Conservation (phyloP, 2,888 invertebrate species). For the Hemithea aestivaria region DNA sequence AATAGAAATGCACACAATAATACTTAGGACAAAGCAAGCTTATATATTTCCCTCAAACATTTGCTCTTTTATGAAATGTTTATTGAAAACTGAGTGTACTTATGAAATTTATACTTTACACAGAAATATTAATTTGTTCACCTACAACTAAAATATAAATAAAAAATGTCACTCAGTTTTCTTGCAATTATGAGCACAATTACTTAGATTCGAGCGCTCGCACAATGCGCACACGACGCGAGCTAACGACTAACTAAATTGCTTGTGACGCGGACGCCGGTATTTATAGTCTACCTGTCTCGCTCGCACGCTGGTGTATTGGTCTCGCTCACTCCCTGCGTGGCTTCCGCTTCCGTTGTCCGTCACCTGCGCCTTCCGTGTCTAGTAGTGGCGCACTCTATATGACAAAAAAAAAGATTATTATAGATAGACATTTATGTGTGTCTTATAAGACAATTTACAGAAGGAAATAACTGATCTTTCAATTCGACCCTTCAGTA, state of each 20-base stretch:
- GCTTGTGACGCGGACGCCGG: conserved; percentile 14
- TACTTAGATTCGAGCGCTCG: conserved; percentile 10
- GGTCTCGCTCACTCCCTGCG: conserved; percentile 62
- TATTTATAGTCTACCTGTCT: conserved; percentile 18
- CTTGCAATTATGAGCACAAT: conserved; percentile 4
- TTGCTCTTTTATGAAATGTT: conserved; percentile 4
- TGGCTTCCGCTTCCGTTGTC: conserved; percentile 68
- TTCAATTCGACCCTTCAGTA: too few relatives aligned
- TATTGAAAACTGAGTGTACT: conserved; percentile 9
- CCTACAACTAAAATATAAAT: too few relatives aligned
- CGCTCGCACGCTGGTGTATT: conserved; percentile 4
- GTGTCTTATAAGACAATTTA: too few relatives aligned
- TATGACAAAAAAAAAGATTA: conserved; percentile 9
- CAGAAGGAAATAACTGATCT: too few relatives aligned
- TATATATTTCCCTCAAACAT: conserved; percentile 11
- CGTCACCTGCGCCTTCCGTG: conserved; percentile 66
- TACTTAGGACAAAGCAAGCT: conserved; percentile 21
- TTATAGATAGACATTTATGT: too few relatives aligned
- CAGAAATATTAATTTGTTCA: too few relatives aligned
- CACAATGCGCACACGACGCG: conserved; percentile 5
- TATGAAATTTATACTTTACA: conserved; percentile 2
- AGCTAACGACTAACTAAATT: conserved; percentile 11
- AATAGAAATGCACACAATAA: conserved; percentile 19
- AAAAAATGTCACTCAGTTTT: conserved; percentile 15
- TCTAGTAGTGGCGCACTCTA: conserved; percentile 46